These are phyloP conservation scores for Meteorus sp. DNA, from an alignment of 1,140 invertebrate genomes.

Conservation along the genomic window DNA sequence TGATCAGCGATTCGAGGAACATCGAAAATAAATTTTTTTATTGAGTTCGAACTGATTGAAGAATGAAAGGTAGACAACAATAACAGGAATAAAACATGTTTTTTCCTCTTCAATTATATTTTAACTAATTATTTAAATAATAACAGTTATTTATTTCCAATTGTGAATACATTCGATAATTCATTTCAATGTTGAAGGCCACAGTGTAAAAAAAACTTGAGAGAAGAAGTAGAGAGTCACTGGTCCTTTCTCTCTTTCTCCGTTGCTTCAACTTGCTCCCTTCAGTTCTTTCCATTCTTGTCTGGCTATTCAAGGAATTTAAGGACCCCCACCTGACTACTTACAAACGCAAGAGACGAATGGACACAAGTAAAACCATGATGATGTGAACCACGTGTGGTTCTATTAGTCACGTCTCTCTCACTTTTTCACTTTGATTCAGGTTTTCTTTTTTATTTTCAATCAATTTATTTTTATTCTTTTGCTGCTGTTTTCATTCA, in stretches of 20 bases:
- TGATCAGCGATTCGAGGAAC: too few species aligned
- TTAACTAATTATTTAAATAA: too few species aligned
- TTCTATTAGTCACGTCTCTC: slow-evolving; percentile 9
- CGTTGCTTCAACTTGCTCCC: slow-evolving; percentile 18
- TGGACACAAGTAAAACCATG: neutral
- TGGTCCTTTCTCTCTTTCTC: slow-evolving; percentile 18
- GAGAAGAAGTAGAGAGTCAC: slow-evolving; percentile 24
- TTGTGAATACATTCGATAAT: too few species aligned
- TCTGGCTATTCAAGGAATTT: slow-evolving; percentile 36
- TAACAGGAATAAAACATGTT: too few species aligned
- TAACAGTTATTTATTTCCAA: too few species aligned
- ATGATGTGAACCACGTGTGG: slow-evolving; percentile 1
- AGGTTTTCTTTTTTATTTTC: neutral
- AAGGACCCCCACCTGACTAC: slow-evolving; percentile 27
- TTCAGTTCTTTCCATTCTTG: slow-evolving; percentile 25
- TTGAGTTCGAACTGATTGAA: too few species aligned
- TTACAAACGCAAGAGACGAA: slow-evolving; percentile 17
- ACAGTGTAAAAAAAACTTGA: neutral
- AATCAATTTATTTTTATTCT: slow-evolving; percentile 13
- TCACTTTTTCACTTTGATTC: neutral
- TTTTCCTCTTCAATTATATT: too few species aligned
- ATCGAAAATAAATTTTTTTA: too few species aligned
- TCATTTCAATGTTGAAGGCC: too few species aligned
- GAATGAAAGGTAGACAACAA: too few species aligned
- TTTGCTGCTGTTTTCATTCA: too few species aligned